Base-by-base conservation (phyloP, 92 coral and sea anemone species). In the Porites evermanni region DNA sequence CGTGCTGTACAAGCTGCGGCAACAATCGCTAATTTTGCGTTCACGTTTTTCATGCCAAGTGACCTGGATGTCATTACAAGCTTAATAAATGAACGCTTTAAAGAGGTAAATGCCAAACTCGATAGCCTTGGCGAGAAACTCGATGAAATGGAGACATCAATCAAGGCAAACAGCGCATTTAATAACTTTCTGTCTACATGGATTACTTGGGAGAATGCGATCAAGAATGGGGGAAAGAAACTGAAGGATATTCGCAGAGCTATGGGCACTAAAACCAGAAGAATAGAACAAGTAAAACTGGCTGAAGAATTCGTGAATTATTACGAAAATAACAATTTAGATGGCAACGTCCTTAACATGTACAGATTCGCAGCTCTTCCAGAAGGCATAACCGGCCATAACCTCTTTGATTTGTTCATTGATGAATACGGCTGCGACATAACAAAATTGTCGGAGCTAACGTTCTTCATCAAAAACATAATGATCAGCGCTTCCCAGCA, bases 211-310 rank as follows among this genome's bases (percentile, higher is more conserved):
- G 82, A 78, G 82, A 32, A 78, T 64, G 26, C 63, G 4, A 44
- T 63, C 20, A 79, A 63, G 73, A 79, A 79, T 44, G 83, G 83
- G 16, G 74, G 72, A 56, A 79, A 79, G 83, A 79, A 79, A 65
- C 50, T 79, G 47, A 4, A 72, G 11, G 58, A 50, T 38, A 79
- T 79, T 70, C 83, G 83, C 47, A 79, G 66, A 50, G 44, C 26
- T 64, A 79, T 79, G 83, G 83, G 50, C 50, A 79, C 73, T 19
- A 65, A 79, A 79, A 78, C 72, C 47, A 38, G 82, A 79, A 65
- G 83, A 79, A 79, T 79, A 79, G 83, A 79, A 59, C 83, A 79
- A 66, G 83, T 79, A 14, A 79, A 79, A 63, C 83, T 79, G n/a
- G 82, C 82, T 54, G 82, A 64, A 47, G 82, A 78, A 78, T 78